phyloP scores from a whole-genome alignment of 2,113 vertebrate species.

The Myanophis thanlyinensis region DNA sequence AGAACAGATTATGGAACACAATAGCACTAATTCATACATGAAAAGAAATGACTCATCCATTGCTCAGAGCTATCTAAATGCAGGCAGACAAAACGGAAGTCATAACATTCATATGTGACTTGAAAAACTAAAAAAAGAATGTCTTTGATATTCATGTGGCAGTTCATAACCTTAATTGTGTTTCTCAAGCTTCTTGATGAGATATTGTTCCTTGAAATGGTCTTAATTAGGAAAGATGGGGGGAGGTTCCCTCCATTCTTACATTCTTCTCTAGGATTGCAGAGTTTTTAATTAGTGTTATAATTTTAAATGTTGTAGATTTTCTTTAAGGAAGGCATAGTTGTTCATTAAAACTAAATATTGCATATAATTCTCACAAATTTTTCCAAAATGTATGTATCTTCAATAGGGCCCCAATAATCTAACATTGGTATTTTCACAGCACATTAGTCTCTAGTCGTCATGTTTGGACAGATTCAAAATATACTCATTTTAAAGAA shows the following conservation, averaged over 20 bases:
- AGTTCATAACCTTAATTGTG: not conserved
- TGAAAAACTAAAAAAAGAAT: conserved; percentile 41
- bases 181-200: not conserved
- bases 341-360: not conserved
- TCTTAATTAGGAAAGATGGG: not conserved
- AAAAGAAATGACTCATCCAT: conserved; percentile 53
- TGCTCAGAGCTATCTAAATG: conserved; percentile 40
- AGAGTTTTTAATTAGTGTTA: not conserved
- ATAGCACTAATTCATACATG: conserved; percentile 32
- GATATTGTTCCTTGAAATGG: not conserved
- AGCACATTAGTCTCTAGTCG: not conserved
- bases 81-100: conserved; percentile 26
- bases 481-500: not conserved
- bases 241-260: not conserved
- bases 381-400: not conserved
- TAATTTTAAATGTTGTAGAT: not conserved
- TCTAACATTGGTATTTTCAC: not conserved
- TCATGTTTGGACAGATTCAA: not conserved
- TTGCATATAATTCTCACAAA: not conserved
- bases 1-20: conserved; percentile 11
- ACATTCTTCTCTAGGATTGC: not conserved
- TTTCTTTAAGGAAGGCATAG: not conserved
- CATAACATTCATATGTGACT: conserved; percentile 20
- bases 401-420: not conserved
- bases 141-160: conserved; percentile 45